Percentiles rank a stretch among this genome's conserved stretches.
Evolutionary conservation across 2,113 vertebrate species (phyloP).

Genomic region (Pleuronectes platessa): DNA sequence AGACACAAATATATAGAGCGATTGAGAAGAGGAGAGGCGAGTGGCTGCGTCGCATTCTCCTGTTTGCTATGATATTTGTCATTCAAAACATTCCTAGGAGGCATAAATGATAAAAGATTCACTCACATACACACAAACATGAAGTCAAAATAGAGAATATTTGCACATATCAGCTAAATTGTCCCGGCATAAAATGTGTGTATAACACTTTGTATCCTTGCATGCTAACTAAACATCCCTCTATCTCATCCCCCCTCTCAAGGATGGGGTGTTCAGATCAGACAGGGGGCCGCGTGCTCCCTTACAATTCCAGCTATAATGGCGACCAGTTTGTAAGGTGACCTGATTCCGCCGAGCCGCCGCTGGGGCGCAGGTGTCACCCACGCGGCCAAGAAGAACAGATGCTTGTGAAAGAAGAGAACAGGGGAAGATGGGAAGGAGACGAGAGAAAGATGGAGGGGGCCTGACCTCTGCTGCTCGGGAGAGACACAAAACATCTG

Average conservation of each 20-base stretch:
- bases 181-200: neutral
- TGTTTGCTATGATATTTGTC: constrained; percentile 35
- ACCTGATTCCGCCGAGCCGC: constrained; percentile 63
- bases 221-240: neutral
- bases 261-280: neutral
- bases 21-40: constrained; percentile 13
- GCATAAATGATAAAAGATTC: neutral
- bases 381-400: constrained; percentile 64
- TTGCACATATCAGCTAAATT: too few relatives aligned
- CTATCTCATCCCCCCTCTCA: constrained; percentile 3
- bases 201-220: too few relatives aligned
- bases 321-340: constrained; percentile 63
- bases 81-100: neutral
- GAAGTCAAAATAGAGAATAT: too few relatives aligned
- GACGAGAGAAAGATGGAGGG: constrained; percentile 37
- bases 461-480: constrained; percentile 52
- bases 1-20: constrained; percentile 17
- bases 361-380: constrained; percentile 70
- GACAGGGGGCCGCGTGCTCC: constrained; percentile 22
- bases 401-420: constrained; percentile 67
- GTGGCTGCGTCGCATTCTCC: constrained; percentile 20
- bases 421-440: constrained; percentile 14
- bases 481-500: constrained; percentile 73
- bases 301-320: constrained; percentile 47
- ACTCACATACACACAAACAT: neutral